These are phyloP conservation scores for Tiliqua scincoides DNA, from an alignment of 2,113 vertebrate species.

Conservation along the genomic window DNA sequence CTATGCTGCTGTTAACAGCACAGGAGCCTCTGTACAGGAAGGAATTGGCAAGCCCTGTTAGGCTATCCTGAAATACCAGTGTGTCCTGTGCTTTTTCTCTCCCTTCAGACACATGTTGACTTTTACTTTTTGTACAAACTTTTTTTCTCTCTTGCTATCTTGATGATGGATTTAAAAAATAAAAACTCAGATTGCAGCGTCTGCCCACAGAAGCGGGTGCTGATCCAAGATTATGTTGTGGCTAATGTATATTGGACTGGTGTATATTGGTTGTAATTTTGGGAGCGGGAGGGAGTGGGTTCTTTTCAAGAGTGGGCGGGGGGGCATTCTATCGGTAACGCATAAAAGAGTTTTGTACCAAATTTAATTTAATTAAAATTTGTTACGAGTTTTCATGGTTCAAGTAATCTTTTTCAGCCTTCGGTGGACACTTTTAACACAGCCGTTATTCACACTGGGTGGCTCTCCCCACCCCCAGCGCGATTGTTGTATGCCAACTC, in stretches of 20 bases:
- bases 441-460: constrained; percentile 73
- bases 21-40: neutral
- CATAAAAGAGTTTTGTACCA: constrained; percentile 83
- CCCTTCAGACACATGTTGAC: constrained; percentile 73
- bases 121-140: constrained; percentile 75
- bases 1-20: neutral
- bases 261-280: constrained; percentile 85
- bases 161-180: constrained; percentile 76
- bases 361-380: constrained; percentile 84
- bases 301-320: constrained; percentile 70
- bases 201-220: constrained; percentile 70
- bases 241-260: constrained; percentile 86
- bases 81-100: constrained; percentile 59
- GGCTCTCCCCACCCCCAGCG: constrained; percentile 37
- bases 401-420: constrained; percentile 79
- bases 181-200: constrained; percentile 39
- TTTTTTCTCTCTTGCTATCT: constrained; percentile 64
- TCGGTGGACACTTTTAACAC: constrained; percentile 73
- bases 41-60: neutral
- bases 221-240: constrained; percentile 79
- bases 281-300: constrained; percentile 56
- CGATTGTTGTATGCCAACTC: constrained; percentile 75
- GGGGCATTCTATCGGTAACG: constrained; percentile 77
- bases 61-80: constrained; percentile 49
- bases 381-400: constrained; percentile 86